Percentiles rank a stretch among this genome's conserved stretches.
phyloP scores from a whole-genome alignment of 2,113 vertebrate genomes.

The Etheostoma spectabile region DNA sequence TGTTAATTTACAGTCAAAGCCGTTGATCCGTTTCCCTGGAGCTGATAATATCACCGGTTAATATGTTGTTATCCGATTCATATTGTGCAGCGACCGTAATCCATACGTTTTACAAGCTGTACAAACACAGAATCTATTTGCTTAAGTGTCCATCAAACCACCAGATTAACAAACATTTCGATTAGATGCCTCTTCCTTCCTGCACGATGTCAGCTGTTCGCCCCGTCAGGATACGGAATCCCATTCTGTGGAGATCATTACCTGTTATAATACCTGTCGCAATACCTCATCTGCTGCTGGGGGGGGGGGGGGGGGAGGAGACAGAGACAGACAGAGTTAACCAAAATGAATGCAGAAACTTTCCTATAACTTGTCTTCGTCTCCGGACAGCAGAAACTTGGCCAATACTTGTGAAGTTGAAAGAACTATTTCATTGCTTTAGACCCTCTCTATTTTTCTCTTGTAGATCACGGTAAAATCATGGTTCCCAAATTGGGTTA shows the following conservation, averaged over 20 bases:
- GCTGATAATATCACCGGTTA: constrained; percentile 28
- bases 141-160: constrained; percentile 32
- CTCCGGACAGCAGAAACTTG: too few species aligned
- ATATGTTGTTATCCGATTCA: constrained; percentile 59
- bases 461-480: too few species aligned
- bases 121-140: constrained; percentile 45
- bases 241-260: constrained; percentile 24
- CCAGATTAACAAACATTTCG: constrained; percentile 34
- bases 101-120: constrained; percentile 43
- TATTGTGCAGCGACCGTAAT: constrained; percentile 36
- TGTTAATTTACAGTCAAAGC: constrained; percentile 10
- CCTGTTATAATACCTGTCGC: neutral
- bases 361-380: too few species aligned
- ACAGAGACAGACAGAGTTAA: too few species aligned
- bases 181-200: constrained; percentile 21
- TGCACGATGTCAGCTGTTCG: neutral
- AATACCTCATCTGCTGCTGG: neutral
- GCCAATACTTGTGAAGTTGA: too few species aligned
- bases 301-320: too few species aligned
- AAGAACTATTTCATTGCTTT: too few species aligned
- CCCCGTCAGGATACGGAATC: constrained; percentile 24
- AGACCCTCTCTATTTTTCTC: too few species aligned
- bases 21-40: constrained; percentile 28
- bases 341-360: too few species aligned
- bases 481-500: too few species aligned